Base-by-base conservation (phyloP, 2,888 invertebrate species). In the Aplocera efformata region DNA sequence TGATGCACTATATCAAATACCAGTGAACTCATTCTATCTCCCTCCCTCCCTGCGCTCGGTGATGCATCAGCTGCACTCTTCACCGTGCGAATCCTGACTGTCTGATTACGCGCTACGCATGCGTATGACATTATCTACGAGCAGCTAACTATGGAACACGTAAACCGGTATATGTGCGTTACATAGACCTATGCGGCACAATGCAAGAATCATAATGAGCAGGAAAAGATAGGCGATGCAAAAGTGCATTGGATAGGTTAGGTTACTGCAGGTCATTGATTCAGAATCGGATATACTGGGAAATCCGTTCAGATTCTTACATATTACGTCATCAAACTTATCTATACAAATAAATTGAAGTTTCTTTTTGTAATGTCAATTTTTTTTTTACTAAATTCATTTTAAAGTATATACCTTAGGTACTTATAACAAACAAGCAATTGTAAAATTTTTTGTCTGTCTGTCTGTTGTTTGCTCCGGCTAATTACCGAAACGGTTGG, bases 1-100 rank as follows among this genome's bases (percentile, higher is more conserved):
- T 66, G 64, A 67, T 89, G 88, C 83, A 88, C 85, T 86, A 88
- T 83, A 86, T 88, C 84, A 84, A 86, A 86, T 86, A 86, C 84
- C 88, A 85, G 82, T 89, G 88, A 88, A 89, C 85, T 82, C 78
- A 62, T 69, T 64, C 63, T 53, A 68, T 85, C 85, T 59, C 72
- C 53, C 74, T 86, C 77, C 56, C 73, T 65, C 83, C 50, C 65
- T 78, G 76, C 84, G 77, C 72, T 72, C 70, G 53, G 63, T 58
- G 58, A 57, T 74, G 81, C 81, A 78, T 75, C 67, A 72, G 59
- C 63, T 73, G 78, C 76, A 73, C 70, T 74, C 67, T 59, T 63
- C 73, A 69, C 72, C 83, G 83, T 83, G 84, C 85, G 85, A 85
- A 85, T 84, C 85, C 82, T 82, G 79, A 82, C 81, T 83, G 81